Evolutionary conservation across 37 sponge, comb jelly and placozoan species (phyloP).

Genomic region (Oopsacas minuta): DNA sequence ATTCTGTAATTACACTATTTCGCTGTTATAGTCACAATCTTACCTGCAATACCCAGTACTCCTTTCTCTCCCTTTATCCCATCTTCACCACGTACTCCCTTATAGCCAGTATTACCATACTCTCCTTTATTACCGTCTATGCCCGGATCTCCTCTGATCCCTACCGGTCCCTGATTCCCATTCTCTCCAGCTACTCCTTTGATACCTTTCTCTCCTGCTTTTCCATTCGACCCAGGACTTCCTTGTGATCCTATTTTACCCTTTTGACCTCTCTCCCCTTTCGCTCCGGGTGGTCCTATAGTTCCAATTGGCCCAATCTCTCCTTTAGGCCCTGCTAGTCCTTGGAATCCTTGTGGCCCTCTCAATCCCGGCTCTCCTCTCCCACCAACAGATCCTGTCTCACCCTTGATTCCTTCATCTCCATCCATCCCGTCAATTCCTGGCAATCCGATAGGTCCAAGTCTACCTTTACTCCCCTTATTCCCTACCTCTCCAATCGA

Average conservation of each 20-base stretch:
- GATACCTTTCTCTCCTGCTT: not conserved
- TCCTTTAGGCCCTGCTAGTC: not conserved
- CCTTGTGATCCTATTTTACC: not conserved
- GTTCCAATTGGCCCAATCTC: not conserved
- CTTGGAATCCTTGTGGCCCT: conserved; percentile 13
- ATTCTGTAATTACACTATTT: not conserved
- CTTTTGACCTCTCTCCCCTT: conserved; percentile 2
- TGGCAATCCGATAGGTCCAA: not conserved
- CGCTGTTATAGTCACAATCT: too few relatives aligned
- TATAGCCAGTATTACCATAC: conserved; percentile 5
- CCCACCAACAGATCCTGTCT: not conserved
- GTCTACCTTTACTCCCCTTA: conserved; percentile 19
- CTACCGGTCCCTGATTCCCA: not conserved
- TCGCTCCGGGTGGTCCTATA: not conserved
- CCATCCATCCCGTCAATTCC: not conserved
- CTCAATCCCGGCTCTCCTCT: conserved; percentile 15
- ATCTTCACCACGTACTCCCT: not conserved
- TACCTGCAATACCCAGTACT: not conserved
- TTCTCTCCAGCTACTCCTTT: not conserved
- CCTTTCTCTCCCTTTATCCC: not conserved
- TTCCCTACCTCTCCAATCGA: not conserved
- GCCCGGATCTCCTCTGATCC: not conserved
- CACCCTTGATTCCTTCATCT: not conserved
- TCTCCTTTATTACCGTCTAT: not conserved
- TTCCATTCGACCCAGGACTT: not conserved